Percentiles rank a stretch among this genome's conserved stretches.
These are phyloP conservation scores for Anguilla anguilla DNA, from an alignment of 2,797 vertebrate species.

Conservation along the genomic window DNA sequence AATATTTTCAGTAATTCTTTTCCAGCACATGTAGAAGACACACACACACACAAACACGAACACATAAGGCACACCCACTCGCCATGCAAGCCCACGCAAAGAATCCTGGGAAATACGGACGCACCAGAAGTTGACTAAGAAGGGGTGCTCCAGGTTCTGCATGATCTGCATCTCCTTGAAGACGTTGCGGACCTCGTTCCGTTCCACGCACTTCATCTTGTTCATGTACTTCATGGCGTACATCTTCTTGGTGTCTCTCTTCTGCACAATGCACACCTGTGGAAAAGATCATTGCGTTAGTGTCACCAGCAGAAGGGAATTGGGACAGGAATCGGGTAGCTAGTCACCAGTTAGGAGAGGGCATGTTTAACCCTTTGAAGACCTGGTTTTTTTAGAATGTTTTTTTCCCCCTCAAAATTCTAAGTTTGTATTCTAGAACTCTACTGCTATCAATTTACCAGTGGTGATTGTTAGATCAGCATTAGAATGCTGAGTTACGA, in stretches of 20 bases:
- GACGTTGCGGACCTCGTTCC: conserved; percentile 95
- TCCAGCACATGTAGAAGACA: not conserved
- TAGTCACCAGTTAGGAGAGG: too few species aligned
- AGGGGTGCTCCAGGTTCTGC: conserved; percentile 95
- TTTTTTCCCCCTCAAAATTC: not conserved
- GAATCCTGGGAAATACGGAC: conserved; percentile 33
- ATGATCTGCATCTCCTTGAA: conserved; percentile 98
- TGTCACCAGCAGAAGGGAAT: not conserved
- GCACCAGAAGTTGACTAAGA: conserved; percentile 97
- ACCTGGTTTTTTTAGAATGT: not conserved
- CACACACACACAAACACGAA: not conserved
- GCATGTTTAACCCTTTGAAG: too few species aligned
- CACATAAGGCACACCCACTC: not conserved
- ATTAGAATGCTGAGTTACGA: too few species aligned
- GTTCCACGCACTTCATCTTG: conserved; percentile 93
- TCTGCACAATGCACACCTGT: conserved; percentile 98
- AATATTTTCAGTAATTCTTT: not conserved
- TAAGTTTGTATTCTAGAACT: too few species aligned
- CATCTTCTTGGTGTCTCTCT: conserved; percentile 98
- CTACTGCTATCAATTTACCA: too few species aligned
- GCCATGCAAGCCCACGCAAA: not conserved
- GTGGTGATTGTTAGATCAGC: too few species aligned
- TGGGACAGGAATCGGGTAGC: not conserved
- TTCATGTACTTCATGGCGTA: conserved; percentile 99
- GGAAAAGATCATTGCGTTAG: not conserved